Evolutionary conservation across 2,113 vertebrate species (phyloP).

Genomic region (Dipodomys merriami): DNA sequence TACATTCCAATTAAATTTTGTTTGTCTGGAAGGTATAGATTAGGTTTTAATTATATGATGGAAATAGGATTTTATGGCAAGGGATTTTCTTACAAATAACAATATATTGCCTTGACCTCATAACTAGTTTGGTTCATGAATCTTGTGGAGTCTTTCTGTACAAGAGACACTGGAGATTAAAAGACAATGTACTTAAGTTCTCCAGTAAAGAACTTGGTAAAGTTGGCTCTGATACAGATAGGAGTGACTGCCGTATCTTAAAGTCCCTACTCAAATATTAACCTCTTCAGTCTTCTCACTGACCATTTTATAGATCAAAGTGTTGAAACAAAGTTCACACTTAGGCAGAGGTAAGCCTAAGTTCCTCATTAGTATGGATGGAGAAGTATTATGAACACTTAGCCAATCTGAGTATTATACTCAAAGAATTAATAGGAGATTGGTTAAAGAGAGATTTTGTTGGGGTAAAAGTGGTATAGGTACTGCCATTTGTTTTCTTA

Average conservation of each 20-base stretch:
- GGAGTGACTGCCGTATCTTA: background rate
- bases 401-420: background rate
- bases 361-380: background rate
- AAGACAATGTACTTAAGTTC: background rate
- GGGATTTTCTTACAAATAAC: background rate
- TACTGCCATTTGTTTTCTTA: background rate
- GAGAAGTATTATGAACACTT: background rate
- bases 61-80: conserved; percentile 2
- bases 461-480: background rate
- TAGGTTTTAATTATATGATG: background rate
- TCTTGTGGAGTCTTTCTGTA: background rate
- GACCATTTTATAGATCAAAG: background rate
- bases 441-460: background rate
- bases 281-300: background rate
- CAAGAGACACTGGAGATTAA: background rate
- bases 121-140: background rate
- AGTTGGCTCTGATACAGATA: background rate
- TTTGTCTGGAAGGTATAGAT: background rate
- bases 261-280: background rate
- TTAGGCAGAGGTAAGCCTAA: background rate
- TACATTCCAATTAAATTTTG: background rate
- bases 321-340: background rate
- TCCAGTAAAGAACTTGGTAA: background rate
- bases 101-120: background rate
- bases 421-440: background rate